phyloP scores from a whole-genome alignment of 2,888 invertebrate genomes.

The Drosophila niveifrons region DNA sequence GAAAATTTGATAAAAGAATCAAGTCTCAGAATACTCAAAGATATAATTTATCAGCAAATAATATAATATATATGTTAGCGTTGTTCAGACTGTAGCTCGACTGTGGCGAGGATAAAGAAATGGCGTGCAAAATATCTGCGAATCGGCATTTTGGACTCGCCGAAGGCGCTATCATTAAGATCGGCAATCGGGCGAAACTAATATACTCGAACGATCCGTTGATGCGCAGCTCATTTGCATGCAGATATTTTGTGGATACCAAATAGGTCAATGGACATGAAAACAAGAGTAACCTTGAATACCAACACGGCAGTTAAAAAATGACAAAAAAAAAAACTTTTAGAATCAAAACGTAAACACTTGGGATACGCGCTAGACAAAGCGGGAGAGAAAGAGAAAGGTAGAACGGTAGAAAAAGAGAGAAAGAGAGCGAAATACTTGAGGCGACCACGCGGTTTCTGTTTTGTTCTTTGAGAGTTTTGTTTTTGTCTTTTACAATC shows the following conservation, averaged over 20 bases:
- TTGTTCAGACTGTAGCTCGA: not conserved
- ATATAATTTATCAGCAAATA: too few relatives aligned
- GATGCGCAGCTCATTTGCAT: constrained; percentile 58
- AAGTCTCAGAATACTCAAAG: too few relatives aligned
- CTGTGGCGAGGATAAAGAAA: not conserved
- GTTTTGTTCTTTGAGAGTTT: constrained; percentile 28
- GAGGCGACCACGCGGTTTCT: constrained; percentile 35
- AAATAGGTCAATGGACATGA: constrained; percentile 82
- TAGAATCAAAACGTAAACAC: constrained; percentile 76
- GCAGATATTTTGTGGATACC: constrained; percentile 52
- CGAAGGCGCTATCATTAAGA: not conserved
- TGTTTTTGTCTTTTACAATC: constrained; percentile 37
- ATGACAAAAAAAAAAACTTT: constrained; percentile 28
- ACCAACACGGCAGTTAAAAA: constrained; percentile 16
- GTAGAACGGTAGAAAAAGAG: not conserved
- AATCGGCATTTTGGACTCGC: not conserved
- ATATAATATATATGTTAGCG: too few relatives aligned
- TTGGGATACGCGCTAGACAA: constrained; percentile 37
- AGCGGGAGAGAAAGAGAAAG: not conserved
- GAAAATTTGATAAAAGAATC: too few relatives aligned
- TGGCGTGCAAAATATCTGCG: not conserved
- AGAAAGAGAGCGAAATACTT: not conserved
- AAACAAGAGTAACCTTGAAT: constrained; percentile 80
- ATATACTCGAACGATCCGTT: constrained; percentile 16
- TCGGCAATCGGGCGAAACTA: not conserved